A percentile compares a stretch with the other conserved stretches of the same genome.
phyloP scores from a whole-genome alignment of 2,888 invertebrate genomes.

The Cosmia pyralina region DNA sequence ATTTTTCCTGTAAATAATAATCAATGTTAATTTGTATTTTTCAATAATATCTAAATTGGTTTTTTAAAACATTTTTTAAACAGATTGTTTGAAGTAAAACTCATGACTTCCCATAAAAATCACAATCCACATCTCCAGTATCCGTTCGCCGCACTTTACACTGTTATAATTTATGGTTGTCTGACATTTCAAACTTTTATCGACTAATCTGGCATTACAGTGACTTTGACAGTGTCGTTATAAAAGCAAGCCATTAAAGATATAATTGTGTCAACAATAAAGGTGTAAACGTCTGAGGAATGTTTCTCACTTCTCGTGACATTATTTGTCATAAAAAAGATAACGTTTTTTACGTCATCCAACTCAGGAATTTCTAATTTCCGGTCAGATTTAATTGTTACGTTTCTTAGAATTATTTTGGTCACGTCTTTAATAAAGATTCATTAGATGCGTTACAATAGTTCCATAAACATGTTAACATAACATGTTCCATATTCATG shows the following conservation, averaged over 20 bases:
- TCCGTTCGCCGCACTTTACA: neutral
- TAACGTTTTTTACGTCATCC: slow-evolving; percentile 65
- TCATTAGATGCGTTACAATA: slow-evolving; percentile 14
- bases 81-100: neutral
- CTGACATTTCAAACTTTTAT: slow-evolving; percentile 39
- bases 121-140: neutral
- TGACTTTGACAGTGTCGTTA: slow-evolving; percentile 44
- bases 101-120: neutral
- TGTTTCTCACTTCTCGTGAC: slow-evolving; percentile 62
- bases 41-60: fast-evolving
- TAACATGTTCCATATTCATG: neutral
- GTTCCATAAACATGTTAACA: neutral
- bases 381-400: slow-evolving; percentile 75
- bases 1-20: neutral
- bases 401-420: slow-evolving; percentile 69
- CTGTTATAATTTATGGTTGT: slow-evolving; percentile 34
- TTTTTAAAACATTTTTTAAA: neutral
- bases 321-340: slow-evolving; percentile 69
- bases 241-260: slow-evolving; percentile 54
- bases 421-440: slow-evolving; percentile 37
- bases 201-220: slow-evolving; percentile 41
- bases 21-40: neutral
- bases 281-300: slow-evolving; percentile 57
- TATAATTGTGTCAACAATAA: slow-evolving; percentile 63
- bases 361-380: slow-evolving; percentile 83